These are phyloP conservation scores for Pseudomyrmex concolor DNA, from an alignment of 1,140 invertebrate species.

Conservation along the genomic window DNA sequence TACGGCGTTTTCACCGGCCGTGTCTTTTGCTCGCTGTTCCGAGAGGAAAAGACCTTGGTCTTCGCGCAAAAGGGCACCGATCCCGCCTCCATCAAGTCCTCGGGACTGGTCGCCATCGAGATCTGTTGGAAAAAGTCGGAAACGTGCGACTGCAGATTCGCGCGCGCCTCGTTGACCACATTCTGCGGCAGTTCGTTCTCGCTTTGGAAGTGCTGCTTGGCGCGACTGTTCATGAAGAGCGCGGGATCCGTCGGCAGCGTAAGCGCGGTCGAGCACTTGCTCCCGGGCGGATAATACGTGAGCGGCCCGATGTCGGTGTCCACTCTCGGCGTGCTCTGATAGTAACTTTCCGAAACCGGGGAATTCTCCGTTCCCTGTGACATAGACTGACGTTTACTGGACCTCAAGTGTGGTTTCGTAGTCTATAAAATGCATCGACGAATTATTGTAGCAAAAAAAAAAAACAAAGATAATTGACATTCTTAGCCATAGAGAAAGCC, in stretches of 20 bases:
- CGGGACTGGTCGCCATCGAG: constrained; percentile 84
- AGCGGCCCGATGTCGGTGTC: constrained; percentile 83
- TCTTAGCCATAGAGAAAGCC: background rate
- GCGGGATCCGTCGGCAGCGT: constrained; percentile 77
- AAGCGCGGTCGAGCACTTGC: constrained; percentile 69
- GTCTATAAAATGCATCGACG: constrained; percentile 69
- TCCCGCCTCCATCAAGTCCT: constrained; percentile 83
- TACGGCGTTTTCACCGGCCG: constrained; percentile 60
- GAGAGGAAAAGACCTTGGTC: constrained; percentile 65
- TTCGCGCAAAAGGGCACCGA: constrained; percentile 74
- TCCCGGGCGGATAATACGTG: constrained; percentile 71
- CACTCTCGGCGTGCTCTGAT: constrained; percentile 83
- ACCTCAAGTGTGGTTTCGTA: constrained; percentile 79
- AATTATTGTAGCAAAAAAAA: constrained; percentile 7
- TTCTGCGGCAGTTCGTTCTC: constrained; percentile 80
- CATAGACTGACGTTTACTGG: constrained; percentile 79
- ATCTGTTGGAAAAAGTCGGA: constrained; percentile 86
- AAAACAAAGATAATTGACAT: background rate
- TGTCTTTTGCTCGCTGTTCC: constrained; percentile 69
- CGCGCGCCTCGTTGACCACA: constrained; percentile 80
- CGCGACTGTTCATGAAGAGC: constrained; percentile 64
- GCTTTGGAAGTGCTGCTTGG: constrained; percentile 74
- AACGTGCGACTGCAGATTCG: constrained; percentile 83
- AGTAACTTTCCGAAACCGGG: constrained; percentile 80
- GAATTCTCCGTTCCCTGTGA: constrained; percentile 71